phyloP scores from a whole-genome alignment of 2,797 vertebrate species.

The Triplophysa yarkandensis region DNA sequence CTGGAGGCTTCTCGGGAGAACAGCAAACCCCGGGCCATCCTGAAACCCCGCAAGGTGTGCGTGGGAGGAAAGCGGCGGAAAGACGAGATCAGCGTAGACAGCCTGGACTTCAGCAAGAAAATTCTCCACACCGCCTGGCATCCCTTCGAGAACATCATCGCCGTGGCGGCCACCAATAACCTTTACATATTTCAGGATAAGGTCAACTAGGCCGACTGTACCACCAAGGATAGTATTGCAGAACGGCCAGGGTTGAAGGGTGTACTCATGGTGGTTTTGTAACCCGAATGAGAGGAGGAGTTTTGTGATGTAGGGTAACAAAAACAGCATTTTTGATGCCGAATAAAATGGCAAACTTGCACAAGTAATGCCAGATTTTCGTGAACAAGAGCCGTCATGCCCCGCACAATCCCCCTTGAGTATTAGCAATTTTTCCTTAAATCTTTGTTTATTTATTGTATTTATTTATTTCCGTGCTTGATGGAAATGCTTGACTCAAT shows the following conservation, averaged over 20 bases:
- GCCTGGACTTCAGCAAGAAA: conserved; percentile 99
- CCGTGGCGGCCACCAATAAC: conserved; percentile 99
- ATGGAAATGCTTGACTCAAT: conserved; percentile 59
- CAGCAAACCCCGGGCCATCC: conserved; percentile 88
- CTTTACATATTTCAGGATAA: conserved; percentile 99
- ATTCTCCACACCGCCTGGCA: conserved; percentile 99
- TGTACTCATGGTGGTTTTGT: conserved; percentile 21
- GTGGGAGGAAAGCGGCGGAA: conserved; percentile 95
- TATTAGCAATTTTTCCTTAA: conserved; percentile 41
- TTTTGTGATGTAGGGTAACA: conserved; percentile 33
- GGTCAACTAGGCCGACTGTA: conserved; percentile 85
- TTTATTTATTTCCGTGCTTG: conserved; percentile 65
- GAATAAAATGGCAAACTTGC: neutral
- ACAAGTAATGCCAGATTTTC: conserved; percentile 25
- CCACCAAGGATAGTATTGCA: conserved; percentile 8
- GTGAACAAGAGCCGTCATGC: conserved; percentile 39
- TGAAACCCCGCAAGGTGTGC: conserved; percentile 92
- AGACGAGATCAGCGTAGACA: conserved; percentile 99
- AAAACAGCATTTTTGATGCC: conserved; percentile 20
- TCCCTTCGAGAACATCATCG: conserved; percentile 98
- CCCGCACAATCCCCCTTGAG: conserved; percentile 51
- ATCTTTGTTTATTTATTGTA: conserved; percentile 68
- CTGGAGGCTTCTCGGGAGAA: conserved; percentile 88
- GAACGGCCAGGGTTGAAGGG: neutral
- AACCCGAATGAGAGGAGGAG: conserved; percentile 18